These are phyloP conservation scores for Hemitrygon akajei DNA, from an alignment of 2,797 vertebrate genomes.

Conservation along the genomic window DNA sequence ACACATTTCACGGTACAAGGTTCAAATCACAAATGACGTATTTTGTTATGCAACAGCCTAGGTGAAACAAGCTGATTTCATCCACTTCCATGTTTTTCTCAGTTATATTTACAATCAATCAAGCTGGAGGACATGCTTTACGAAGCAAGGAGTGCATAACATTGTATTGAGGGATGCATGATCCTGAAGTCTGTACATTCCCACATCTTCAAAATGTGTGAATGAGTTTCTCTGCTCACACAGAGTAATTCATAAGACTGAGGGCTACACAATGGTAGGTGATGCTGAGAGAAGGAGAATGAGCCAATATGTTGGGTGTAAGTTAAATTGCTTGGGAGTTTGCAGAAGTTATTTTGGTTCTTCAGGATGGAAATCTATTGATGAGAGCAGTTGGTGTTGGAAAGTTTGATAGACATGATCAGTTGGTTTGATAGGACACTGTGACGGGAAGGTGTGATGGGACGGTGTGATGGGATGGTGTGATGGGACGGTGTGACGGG, in stretches of 20 bases:
- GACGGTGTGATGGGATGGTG: too few relatives aligned
- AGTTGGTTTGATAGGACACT: not conserved
- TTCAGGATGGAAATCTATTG: too few relatives aligned
- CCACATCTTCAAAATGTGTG: too few relatives aligned
- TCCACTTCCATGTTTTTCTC: not conserved
- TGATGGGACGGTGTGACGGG: too few relatives aligned
- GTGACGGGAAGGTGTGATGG: too few relatives aligned
- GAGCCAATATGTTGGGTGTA: not conserved
- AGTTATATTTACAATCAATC: not conserved
- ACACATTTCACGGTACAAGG: not conserved
- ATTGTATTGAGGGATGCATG: too few relatives aligned
- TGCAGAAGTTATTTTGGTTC: not conserved
- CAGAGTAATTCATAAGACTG: too few relatives aligned
- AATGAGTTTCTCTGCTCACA: too few relatives aligned
- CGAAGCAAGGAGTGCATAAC: not conserved
- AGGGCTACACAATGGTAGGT: too few relatives aligned
- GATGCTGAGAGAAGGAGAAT: not conserved
- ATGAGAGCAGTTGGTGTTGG: not conserved
- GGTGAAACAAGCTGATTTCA: not conserved
- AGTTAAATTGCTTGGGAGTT: not conserved
- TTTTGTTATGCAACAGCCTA: not conserved
- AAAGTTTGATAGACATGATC: too few relatives aligned
- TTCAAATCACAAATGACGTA: not conserved
- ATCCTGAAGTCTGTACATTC: not conserved
- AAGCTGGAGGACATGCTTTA: too few relatives aligned